A percentile compares a stretch with the other conserved stretches of the same genome.
These are phyloP conservation scores for Trematomus bernacchii DNA, from an alignment of 2,797 vertebrate genomes.

Conservation along the genomic window DNA sequence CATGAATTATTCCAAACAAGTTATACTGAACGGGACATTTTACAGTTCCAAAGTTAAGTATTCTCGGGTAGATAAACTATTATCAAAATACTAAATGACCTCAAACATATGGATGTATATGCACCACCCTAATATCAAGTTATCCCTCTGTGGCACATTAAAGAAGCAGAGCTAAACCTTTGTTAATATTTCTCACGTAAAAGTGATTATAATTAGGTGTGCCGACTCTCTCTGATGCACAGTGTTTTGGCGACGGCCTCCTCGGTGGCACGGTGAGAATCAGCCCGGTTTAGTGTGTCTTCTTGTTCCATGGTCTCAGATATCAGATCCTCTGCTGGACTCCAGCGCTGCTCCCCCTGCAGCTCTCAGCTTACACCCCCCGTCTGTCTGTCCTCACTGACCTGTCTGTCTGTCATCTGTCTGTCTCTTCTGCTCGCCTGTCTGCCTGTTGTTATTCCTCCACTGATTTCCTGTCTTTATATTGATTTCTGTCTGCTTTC, in stretches of 20 bases:
- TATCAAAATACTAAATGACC: not conserved
- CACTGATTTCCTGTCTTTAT: no score
- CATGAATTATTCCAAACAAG: not conserved
- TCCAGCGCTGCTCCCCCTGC: slow-evolving; percentile 33
- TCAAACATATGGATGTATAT: not conserved
- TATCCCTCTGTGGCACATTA: no score
- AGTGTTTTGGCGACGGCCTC: slow-evolving; percentile 12
- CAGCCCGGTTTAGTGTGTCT: slow-evolving; percentile 71
- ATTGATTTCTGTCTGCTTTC: no score
- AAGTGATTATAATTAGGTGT: no score
- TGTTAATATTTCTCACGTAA: not conserved
- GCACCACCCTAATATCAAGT: not conserved
- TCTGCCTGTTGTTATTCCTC: no score
- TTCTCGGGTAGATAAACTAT: not conserved
- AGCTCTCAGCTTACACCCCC: slow-evolving; percentile 71
- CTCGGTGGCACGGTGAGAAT: slow-evolving; percentile 9
- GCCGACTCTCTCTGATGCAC: slow-evolving; percentile 5
- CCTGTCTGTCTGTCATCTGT: slow-evolving; percentile 30
- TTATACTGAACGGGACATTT: not conserved
- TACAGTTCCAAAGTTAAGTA: not conserved
- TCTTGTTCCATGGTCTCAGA: slow-evolving; percentile 80
- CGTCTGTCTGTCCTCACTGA: slow-evolving; percentile 36
- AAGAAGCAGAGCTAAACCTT: not conserved
- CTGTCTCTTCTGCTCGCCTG: not conserved
- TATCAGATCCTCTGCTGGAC: slow-evolving; percentile 77